Conservation (phyloP, 1,140 invertebrate species). For the Laodelphax striatellus region DNA sequence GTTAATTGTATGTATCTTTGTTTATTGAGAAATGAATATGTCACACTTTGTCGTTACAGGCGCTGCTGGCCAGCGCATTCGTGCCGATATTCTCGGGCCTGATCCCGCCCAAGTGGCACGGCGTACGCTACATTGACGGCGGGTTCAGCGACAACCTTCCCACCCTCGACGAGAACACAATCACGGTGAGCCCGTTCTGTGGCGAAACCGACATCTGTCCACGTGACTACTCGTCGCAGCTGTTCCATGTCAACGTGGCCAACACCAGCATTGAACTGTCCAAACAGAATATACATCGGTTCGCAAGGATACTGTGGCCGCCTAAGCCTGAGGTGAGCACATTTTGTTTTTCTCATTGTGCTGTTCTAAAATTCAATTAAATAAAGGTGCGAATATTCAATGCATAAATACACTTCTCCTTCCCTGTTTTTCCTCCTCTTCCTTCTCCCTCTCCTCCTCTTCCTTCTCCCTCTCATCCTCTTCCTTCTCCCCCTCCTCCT, state of each 20-base stretch:
- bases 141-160: constrained; percentile 94
- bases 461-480: too few relatives aligned
- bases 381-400: too few relatives aligned
- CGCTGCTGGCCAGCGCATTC: constrained; percentile 84
- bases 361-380: too few relatives aligned
- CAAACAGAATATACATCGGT: constrained; percentile 83
- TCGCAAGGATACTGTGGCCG: constrained; percentile 86
- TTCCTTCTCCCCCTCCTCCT: too few relatives aligned
- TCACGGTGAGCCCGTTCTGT: constrained; percentile 95
- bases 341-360: constrained; percentile 10
- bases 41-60: constrained; percentile 37
- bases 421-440: too few relatives aligned
- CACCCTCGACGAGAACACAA: constrained; percentile 84
- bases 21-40: too few relatives aligned
- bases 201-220: constrained; percentile 98
- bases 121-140: constrained; percentile 90
- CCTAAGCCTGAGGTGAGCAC: constrained; percentile 72
- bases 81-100: constrained; percentile 95
- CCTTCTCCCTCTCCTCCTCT: too few relatives aligned
- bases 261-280: constrained; percentile 93
- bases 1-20: too few relatives aligned
- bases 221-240: constrained; percentile 70
- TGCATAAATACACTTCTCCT: too few relatives aligned
- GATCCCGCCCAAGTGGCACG: constrained; percentile 78
- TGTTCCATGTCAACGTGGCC: constrained; percentile 79